Evolutionary conservation across 2,888 invertebrate genomes (phyloP), one percentile per base, ranked within the genome.

Genomic region (Cataglyphis cursor): DNA sequence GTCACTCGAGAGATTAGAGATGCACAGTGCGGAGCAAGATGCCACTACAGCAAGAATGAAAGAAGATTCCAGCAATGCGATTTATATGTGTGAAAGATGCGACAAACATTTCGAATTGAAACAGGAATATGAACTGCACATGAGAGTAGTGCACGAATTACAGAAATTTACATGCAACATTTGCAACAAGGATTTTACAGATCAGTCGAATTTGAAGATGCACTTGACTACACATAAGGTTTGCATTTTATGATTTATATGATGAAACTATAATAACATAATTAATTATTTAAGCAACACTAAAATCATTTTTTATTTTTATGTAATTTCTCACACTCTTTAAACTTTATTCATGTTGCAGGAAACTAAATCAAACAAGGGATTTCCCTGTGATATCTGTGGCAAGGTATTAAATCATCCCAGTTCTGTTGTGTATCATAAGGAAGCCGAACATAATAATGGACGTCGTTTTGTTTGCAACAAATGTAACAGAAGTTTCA

Each of bases 401-500:
- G 96, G 96, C 48, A 97, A 97, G 95, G 95, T 96, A 21, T 95
- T 97, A 80, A 96, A 96, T 92, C 97, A 97, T 94, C 96, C 97
- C 0, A 97, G 97, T 86, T 97, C 97, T 1, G 96, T 97, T 81
- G 95, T 97, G 38, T 97, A 97, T 94, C 97, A 97, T 94, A 96
- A 96, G 91, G 96, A 97, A 92, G 96, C 97, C 0, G 96, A 96
- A 89, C 97, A 97, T 95, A 96, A 95, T 91, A 96, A 96, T 70
- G 96, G 96, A 0, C 96, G 96, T 75, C 96, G 97, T 83, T 98
- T 97, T 94, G 96, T 97, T 54, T 98, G 98, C 94, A 96, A 96
- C 92, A 97, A 97, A 92, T 98, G 98, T 94, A 96, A 96, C 72
- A 97, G 97, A 94, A 95, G 96, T 81, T 98, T 98, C 95, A 96